A percentile compares a stretch with the other conserved stretches of the same genome.
These are phyloP conservation scores for Uropetala carovei DNA, from an alignment of 2,888 invertebrate genomes.

Conservation along the genomic window DNA sequence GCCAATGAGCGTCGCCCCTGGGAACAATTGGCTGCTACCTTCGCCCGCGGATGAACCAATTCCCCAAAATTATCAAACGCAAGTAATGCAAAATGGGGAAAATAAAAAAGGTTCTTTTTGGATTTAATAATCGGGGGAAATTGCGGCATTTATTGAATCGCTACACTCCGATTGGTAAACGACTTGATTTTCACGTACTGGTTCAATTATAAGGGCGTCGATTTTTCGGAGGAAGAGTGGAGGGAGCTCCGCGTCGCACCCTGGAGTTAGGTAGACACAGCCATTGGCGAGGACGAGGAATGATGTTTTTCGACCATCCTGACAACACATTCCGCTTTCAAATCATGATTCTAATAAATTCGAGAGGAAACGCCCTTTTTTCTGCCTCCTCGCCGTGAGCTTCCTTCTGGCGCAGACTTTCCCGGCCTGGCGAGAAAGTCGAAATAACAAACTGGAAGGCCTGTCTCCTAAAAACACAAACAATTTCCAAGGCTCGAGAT, in stretches of 20 bases:
- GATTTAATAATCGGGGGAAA: conserved; percentile 22
- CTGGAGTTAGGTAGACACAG: too few species aligned
- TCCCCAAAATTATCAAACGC: background rate
- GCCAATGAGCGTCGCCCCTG: background rate
- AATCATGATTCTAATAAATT: conserved; percentile 27
- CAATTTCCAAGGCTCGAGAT: background rate
- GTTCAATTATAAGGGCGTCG: background rate
- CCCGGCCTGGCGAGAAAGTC: conserved; percentile 47
- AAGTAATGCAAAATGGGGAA: conserved; percentile 14
- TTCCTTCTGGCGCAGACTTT: background rate
- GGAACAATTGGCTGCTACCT: background rate
- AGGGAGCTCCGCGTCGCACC: too few species aligned
- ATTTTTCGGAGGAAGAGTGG: background rate
- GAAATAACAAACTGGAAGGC: background rate
- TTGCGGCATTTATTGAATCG: conserved; percentile 33
- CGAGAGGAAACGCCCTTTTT: conserved; percentile 47
- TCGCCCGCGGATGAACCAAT: background rate
- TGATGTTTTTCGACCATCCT: background rate
- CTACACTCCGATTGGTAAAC: background rate
- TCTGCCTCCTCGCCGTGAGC: background rate
- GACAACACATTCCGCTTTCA: conserved; percentile 26
- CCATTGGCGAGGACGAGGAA: background rate
- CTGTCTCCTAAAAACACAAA: background rate
- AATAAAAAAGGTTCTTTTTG: background rate
- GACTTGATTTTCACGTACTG: background rate